Evolutionary conservation across 2,797 vertebrate genomes (phyloP).

Genomic region (Synanceia verrucosa): DNA sequence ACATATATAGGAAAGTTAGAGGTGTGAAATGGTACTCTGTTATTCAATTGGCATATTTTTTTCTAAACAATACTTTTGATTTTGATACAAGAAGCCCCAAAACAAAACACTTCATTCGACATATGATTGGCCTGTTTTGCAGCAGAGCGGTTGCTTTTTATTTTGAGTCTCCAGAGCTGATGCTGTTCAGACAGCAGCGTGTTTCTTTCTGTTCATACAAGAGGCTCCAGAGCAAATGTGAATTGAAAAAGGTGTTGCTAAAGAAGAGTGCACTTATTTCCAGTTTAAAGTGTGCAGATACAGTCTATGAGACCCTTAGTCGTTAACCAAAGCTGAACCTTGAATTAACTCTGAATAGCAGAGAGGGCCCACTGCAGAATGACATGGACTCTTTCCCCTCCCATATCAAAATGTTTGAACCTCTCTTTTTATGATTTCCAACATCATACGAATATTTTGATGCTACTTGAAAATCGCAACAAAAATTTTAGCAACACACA

Average conservation of each 20-base stretch:
- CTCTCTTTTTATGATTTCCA: conserved; percentile 80
- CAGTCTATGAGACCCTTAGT: conserved; percentile 82
- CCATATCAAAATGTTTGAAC: conserved; percentile 83
- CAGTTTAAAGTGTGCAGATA: conserved; percentile 78
- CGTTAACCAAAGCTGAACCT: conserved; percentile 95
- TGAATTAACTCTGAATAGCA: conserved; percentile 73
- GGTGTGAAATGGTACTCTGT: conserved; percentile 80
- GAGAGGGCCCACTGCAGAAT: conserved; percentile 61
- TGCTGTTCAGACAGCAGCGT: conserved; percentile 58
- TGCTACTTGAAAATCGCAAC: conserved; percentile 71
- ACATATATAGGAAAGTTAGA: conserved; percentile 75
- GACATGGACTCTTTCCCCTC: conserved; percentile 81
- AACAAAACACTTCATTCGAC: conserved; percentile 56
- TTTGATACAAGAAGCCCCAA: conserved; percentile 60
- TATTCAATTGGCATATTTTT: conserved; percentile 74
- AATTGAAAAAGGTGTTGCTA: conserved; percentile 76
- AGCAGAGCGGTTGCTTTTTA: conserved; percentile 63
- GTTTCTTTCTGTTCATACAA: conserved; percentile 56
- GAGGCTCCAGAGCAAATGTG: conserved; percentile 71
- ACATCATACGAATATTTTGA: conserved; percentile 72
- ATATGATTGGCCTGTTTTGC: conserved; percentile 59
- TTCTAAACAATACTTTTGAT: conserved; percentile 70
- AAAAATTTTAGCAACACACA: conserved; percentile 83
- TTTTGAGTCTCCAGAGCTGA: conserved; percentile 54
- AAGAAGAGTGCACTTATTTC: conserved; percentile 95